Evolutionary conservation across 2,797 vertebrate species (phyloP).

Genomic region (Etheostoma perlongum): DNA sequence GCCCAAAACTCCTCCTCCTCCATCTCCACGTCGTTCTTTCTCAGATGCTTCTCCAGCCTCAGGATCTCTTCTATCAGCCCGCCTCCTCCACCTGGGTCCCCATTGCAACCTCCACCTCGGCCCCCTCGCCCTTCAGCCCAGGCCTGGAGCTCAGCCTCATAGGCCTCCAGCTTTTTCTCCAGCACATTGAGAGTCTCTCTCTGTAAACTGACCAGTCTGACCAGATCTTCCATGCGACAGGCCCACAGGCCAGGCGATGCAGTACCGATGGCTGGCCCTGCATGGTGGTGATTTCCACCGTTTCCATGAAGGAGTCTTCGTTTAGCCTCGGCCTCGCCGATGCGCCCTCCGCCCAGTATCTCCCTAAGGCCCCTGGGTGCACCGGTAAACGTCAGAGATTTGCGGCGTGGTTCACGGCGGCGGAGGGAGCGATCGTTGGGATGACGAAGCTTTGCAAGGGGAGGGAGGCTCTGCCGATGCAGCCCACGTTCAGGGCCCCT

Average conservation of each 20-base stretch:
- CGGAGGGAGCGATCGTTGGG: constrained; percentile 90
- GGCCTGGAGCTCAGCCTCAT: constrained; percentile 88
- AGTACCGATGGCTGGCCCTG: constrained; percentile 51
- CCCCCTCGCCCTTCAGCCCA: constrained; percentile 86
- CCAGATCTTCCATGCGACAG: constrained; percentile 89
- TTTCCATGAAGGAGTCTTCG: constrained; percentile 88
- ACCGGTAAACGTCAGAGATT: constrained; percentile 96
- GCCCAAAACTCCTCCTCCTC: constrained; percentile 99
- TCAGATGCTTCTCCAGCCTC: constrained; percentile 93
- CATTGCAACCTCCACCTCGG: constrained; percentile 63
- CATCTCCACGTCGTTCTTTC: constrained; percentile 94
- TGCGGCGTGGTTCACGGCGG: constrained; percentile 94
- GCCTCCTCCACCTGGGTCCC: constrained; percentile 65
- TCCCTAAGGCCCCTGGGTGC: constrained; percentile 94
- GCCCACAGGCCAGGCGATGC: constrained; percentile 81
- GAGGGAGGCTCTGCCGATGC: constrained; percentile 95
- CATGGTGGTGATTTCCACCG: constrained; percentile 68
- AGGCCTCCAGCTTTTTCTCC: constrained; percentile 90
- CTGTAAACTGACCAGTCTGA: constrained; percentile 91
- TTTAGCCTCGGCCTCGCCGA: constrained; percentile 88
- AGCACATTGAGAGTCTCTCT: constrained; percentile 91
- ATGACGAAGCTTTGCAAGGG: constrained; percentile 93
- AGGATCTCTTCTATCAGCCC: constrained; percentile 90
- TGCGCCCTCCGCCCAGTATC: constrained; percentile 88
- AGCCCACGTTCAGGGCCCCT: constrained; percentile 93